Base-by-base conservation (phyloP, 2,113 vertebrate species). In the Oenanthe melanoleuca region DNA sequence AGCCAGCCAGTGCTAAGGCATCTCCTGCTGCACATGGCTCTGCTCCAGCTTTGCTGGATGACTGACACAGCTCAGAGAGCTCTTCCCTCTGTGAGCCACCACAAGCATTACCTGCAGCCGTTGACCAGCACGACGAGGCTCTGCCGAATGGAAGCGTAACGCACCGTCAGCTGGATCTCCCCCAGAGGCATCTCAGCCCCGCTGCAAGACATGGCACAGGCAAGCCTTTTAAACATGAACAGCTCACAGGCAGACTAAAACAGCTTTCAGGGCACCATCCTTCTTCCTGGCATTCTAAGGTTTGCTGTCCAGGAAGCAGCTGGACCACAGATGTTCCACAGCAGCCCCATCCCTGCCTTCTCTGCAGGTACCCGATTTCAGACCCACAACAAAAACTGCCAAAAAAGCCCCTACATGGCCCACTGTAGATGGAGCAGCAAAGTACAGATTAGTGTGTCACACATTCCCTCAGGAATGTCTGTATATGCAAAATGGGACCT, bases 141-240 rank as follows among this genome's bases (percentile, higher is more conserved):
- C 72, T 98, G 98, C 88, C 98, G 98, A 63, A 99, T 82, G 10
- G 96, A 97, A 37, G 98, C 98, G 0, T 99, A 99, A 5, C 98
- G 98, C 42, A 99, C 96, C 0, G 98, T 98, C 84, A 99, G 97
- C 69, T 98, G 97, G 77, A 99, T 98, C 97, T 99, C 98, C 12
- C 99, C 99, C 94, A 99, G 98, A 5, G 98, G 96, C 72, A 98
- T 97, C 56, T 97, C 96, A 0, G 71, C 86, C 66, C 95, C 95
- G 0, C 96, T 97, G 96, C 13, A 97, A 97, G 63, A 94, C 59
- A 96, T 37, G 3, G 23, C 80, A 87, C 71, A 50, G 70, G 1
- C 81, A 89, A 19, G 80, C n/a, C 65, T 83, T 71, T 73, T 29
- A 22, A 45, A 21, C 1, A 23, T 18, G 37, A 70, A 50, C 17